phyloP scores from a whole-genome alignment of 2,888 invertebrate species.

The Silvanus unidentatus region DNA sequence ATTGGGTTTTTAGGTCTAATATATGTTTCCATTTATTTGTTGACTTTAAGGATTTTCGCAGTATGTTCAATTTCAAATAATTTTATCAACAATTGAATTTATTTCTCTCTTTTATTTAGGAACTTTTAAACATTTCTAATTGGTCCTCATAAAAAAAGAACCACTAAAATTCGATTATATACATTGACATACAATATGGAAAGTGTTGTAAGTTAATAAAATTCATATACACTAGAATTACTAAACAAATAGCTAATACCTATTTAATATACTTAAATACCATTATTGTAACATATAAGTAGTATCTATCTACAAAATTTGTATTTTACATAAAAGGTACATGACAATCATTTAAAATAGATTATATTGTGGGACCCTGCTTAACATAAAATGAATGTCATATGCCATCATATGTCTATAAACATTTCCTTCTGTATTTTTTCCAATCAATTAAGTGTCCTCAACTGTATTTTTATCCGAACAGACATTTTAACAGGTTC shows the following conservation, averaged over 20 bases:
- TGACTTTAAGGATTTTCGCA: background rate
- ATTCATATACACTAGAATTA: slow-evolving; percentile 32
- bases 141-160: slow-evolving; percentile 42
- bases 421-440: background rate
- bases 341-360: slow-evolving; percentile 42
- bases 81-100: slow-evolving; percentile 26
- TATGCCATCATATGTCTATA: slow-evolving; percentile 24
- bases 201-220: slow-evolving; percentile 32
- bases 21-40: no score
- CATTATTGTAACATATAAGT: slow-evolving; percentile 26
- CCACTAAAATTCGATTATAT: slow-evolving; percentile 25
- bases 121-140: slow-evolving; percentile 43
- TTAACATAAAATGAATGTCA: slow-evolving; percentile 42
- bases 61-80: slow-evolving; percentile 7
- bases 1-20: background rate
- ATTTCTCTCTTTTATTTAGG: slow-evolving; percentile 32
- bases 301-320: slow-evolving; percentile 15
- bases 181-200: slow-evolving; percentile 19
- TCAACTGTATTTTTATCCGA: no score
- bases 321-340: slow-evolving; percentile 17
- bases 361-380: slow-evolving; percentile 48
- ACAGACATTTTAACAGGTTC: no score
- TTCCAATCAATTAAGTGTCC: slow-evolving; percentile 3
- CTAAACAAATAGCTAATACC: slow-evolving; percentile 36
- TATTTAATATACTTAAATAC: slow-evolving; percentile 26